Evolutionary conservation across 1,140 invertebrate genomes (phyloP).

Genomic region (Cheumatopsyche charites): DNA sequence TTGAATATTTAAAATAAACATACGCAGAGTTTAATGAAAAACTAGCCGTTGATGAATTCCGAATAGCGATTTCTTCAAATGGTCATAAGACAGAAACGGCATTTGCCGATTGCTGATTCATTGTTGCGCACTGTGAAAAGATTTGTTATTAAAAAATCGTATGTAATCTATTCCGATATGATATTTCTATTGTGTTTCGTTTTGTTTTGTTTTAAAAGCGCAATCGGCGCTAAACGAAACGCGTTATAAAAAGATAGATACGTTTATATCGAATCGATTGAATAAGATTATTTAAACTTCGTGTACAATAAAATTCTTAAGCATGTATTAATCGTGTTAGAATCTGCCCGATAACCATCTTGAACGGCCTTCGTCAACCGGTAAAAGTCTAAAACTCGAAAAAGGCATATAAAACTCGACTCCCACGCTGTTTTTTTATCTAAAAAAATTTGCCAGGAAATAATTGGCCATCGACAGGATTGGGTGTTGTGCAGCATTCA

Average conservation of each 20-base stretch:
- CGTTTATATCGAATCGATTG: too few species aligned
- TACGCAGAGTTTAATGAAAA: not conserved
- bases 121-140: not conserved
- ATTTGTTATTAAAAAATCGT: too few species aligned
- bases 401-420: not conserved
- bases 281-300: too few species aligned
- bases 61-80: not conserved
- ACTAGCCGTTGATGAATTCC: not conserved
- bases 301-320: too few species aligned
- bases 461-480: not conserved
- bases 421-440: not conserved
- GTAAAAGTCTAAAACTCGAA: conserved; percentile 7
- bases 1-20: not conserved
- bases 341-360: conserved; percentile 13
- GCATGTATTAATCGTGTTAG: not conserved
- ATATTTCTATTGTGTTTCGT: too few species aligned
- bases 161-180: too few species aligned
- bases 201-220: too few species aligned
- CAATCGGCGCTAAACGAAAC: too few species aligned
- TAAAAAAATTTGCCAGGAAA: not conserved
- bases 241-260: too few species aligned
- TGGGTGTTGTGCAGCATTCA: not conserved
- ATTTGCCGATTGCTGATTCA: conserved; percentile 2
- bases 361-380: not conserved
- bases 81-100: not conserved